phyloP scores from a whole-genome alignment of 2,797 vertebrate species.

The Argyrosomus regius region DNA sequence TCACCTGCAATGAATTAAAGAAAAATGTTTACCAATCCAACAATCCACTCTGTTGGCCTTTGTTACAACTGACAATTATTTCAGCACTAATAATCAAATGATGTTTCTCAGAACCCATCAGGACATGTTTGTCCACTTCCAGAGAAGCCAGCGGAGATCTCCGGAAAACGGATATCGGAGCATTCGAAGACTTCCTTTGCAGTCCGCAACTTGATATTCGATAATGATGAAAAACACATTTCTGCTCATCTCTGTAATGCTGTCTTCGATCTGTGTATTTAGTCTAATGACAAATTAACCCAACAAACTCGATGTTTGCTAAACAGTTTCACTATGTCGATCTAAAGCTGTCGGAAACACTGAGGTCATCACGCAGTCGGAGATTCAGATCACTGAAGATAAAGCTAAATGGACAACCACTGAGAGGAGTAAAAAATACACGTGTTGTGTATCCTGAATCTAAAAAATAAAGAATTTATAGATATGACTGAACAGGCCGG shows the following conservation, averaged over 20 bases:
- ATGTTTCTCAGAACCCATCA: not conserved
- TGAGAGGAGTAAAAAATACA: not conserved
- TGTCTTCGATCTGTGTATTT: not conserved
- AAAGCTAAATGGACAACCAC: not conserved
- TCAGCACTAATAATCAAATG: not conserved
- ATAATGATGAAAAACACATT: too few species aligned
- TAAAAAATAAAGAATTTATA: not conserved
- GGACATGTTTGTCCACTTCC: too few species aligned
- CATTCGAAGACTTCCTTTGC: too few species aligned
- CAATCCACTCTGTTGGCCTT: too few species aligned
- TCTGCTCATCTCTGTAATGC: too few species aligned
- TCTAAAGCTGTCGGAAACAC: not conserved
- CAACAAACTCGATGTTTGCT: not conserved
- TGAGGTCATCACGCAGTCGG: not conserved
- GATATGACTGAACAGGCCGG: not conserved
- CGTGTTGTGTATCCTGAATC: not conserved
- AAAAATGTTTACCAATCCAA: too few species aligned
- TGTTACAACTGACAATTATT: not conserved
- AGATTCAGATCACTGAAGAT: too few species aligned
- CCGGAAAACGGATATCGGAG: too few species aligned
- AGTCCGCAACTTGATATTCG: too few species aligned
- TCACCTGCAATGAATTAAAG: not conserved
- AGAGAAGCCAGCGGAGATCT: too few species aligned
- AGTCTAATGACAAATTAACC: not conserved
- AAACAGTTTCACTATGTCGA: too few species aligned